Base-by-base conservation (phyloP, 2,113 vertebrate genomes). In the Himantopus leucocephalus region DNA sequence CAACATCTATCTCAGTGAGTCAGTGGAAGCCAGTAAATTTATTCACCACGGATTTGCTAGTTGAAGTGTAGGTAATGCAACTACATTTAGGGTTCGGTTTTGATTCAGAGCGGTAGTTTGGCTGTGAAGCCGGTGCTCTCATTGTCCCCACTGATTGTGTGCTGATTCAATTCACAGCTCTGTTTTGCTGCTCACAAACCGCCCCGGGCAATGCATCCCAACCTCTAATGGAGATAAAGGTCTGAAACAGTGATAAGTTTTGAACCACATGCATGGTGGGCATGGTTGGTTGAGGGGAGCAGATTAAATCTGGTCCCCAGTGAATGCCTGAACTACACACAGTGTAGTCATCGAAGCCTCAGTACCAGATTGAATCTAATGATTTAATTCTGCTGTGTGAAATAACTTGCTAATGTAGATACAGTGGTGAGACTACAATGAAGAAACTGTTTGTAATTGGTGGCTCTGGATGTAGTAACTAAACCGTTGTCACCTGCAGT, bases 121-220 rank as follows among this genome's bases (percentile, higher is more conserved):
- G 67, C 80, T 29, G 48, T 10, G 78, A 22, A 91, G 85, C 70
- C 60, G 10, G 85, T 29, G 59, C 53, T 72, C 63, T 90, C 70
- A 0, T n/a, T 76, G 79, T 86, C 86, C 72, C 76, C 68, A 6
- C 84, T 32, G 76, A 53, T 18, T 14, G 64, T 37, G 76, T 26
- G 66, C 90, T 60, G 77, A 56, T 85, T 90, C 81, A 53, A 35
- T 79, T 94, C 79, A 9, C 92, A 86, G 93, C 90, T 91, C 70
- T 30, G 77, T 13, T 85, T 85, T 23, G 85, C 88, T 32, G 50
- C 27, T 77, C 60, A 5, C 87, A 71, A 10, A 26, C 27, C 8
- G 77, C 93, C 93, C 79, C 45, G 8, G 92, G 92, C 88, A 37
- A 37, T 1, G 3, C 8, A 8, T 89, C 73, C 93, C 77, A 60